phyloP scores from a whole-genome alignment of 2,113 vertebrate species.

The Urocitellus parryii region DNA sequence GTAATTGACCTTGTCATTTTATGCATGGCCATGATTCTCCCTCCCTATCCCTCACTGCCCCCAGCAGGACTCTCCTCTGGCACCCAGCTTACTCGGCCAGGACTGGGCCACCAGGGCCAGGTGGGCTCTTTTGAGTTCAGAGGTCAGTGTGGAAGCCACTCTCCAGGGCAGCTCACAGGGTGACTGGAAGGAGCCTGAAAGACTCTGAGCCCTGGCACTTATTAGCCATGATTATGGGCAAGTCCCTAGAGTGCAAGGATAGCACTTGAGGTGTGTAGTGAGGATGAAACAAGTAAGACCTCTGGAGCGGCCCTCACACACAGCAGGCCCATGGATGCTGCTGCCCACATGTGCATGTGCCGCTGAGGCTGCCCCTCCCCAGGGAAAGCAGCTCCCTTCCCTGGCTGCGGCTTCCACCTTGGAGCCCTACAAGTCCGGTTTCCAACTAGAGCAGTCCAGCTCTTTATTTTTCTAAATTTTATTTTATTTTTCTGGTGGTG shows the following conservation, averaged over 20 bases:
- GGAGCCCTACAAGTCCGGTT: background rate
- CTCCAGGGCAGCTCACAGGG: background rate
- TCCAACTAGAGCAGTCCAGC: background rate
- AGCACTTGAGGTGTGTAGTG: background rate
- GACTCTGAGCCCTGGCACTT: background rate
- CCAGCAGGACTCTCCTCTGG: background rate
- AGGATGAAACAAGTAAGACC: background rate
- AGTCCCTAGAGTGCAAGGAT: accelerated
- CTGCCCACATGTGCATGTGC: background rate
- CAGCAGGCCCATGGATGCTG: accelerated
- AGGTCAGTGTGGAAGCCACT: background rate
- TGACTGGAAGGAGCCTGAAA: background rate
- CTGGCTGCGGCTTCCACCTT: background rate
- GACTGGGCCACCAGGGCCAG: background rate
- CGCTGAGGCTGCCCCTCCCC: background rate
- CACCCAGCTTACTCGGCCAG: background rate
- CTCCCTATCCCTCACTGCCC: background rate
- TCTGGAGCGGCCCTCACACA: accelerated
- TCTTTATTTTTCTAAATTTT: too few species aligned
- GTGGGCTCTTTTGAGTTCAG: background rate
- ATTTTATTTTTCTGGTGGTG: too few species aligned
- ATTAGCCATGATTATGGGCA: background rate
- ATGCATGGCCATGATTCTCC: background rate
- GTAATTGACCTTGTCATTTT: background rate
- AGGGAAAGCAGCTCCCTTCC: background rate